Conservation (phyloP, 2,797 vertebrate species). For the Eulemur rubriventer region DNA sequence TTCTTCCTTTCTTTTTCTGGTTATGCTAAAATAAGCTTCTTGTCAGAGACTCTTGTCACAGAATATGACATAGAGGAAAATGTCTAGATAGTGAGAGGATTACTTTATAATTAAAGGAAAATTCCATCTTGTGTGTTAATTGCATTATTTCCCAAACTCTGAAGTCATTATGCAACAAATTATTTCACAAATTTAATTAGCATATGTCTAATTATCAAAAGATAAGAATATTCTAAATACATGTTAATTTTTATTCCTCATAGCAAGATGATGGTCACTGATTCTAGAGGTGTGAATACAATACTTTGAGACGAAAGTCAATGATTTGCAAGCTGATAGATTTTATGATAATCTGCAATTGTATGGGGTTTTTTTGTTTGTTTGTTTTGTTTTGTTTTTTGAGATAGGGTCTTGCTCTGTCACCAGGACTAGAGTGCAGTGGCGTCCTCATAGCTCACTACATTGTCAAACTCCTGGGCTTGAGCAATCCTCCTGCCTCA, state of each 20-base stretch:
- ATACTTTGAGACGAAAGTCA: constrained; percentile 12
- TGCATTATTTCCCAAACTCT: background rate
- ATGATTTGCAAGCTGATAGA: constrained; percentile 40
- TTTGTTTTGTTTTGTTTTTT: background rate
- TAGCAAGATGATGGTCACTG: background rate
- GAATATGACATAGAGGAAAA: background rate
- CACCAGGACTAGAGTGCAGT: background rate
- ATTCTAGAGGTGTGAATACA: constrained; percentile 11
- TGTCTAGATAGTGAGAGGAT: background rate
- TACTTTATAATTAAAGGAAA: background rate
- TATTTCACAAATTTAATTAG: background rate
- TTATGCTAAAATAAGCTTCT: background rate
- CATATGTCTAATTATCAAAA: constrained; percentile 28
- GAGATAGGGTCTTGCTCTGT: background rate
- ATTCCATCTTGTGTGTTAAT: background rate
- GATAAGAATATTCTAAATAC: background rate
- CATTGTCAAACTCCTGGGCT: background rate
- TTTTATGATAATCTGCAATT: background rate
- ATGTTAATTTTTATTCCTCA: constrained; percentile 34
- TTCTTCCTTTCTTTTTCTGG: background rate
- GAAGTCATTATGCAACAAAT: background rate
- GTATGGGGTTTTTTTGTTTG: background rate
- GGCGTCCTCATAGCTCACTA: background rate
- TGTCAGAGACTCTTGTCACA: background rate
- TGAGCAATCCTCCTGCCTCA: background rate